Percentiles rank a stretch among this genome's conserved stretches.
Evolutionary conservation across 2,888 invertebrate genomes (phyloP).

Genomic region (Notodonta ziczac): DNA sequence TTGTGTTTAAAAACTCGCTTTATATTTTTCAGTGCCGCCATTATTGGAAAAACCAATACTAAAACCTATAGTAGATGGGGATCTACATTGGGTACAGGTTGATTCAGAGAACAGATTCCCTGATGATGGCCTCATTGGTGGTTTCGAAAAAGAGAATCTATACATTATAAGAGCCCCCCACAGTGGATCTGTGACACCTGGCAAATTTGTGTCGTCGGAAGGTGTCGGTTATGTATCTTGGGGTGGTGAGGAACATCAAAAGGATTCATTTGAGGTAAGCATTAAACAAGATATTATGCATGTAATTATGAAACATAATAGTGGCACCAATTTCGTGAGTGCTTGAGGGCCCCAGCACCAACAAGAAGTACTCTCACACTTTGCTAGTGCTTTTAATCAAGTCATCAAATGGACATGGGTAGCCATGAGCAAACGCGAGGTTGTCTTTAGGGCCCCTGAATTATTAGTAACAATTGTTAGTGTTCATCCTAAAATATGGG

Average conservation of each 20-base stretch:
- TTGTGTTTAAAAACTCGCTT: background rate
- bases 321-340: no score
- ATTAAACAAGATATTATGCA: background rate
- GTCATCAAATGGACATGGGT: no score
- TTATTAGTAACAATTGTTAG: no score
- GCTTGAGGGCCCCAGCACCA: no score
- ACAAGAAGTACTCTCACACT: no score
- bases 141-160: slow-evolving; percentile 86
- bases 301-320: no score
- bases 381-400: no score
- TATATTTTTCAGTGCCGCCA: slow-evolving; percentile 48
- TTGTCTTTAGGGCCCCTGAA: no score
- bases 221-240: slow-evolving; percentile 89
- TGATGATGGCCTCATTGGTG: slow-evolving; percentile 88
- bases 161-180: slow-evolving; percentile 89
- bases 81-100: slow-evolving; percentile 86
- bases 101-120: slow-evolving; percentile 86
- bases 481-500: no score
- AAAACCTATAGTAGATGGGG: slow-evolving; percentile 61
- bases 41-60: slow-evolving; percentile 33
- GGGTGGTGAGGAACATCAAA: slow-evolving; percentile 90
- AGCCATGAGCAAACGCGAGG: no score
- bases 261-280: slow-evolving; percentile 88
- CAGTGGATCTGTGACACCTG: slow-evolving; percentile 90
- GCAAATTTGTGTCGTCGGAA: slow-evolving; percentile 90